Evolutionary conservation across 35 echinoderm and acorn worm species (phyloP).

Genomic region (Ophiothrix spiculata): DNA sequence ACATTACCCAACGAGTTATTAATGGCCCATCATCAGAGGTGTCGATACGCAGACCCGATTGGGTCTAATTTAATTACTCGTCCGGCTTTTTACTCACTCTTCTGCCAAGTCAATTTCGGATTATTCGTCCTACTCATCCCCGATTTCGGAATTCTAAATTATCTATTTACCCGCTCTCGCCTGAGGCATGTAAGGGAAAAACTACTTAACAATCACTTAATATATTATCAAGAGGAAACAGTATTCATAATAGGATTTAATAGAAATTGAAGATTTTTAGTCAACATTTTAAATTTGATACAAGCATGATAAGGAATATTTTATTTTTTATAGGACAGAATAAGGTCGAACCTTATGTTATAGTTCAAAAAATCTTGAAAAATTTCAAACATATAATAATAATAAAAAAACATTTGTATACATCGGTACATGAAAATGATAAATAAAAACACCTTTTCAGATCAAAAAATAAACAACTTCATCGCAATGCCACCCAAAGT

Average conservation of each 20-base stretch:
- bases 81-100: neutral
- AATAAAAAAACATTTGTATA: too few relatives aligned
- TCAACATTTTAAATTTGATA: neutral
- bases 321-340: neutral
- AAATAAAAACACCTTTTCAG: too few relatives aligned
- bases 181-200: neutral
- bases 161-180: neutral
- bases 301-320: neutral
- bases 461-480: too few relatives aligned
- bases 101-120: constrained; percentile 6
- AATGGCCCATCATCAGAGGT: neutral
- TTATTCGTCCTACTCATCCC: neutral
- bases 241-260: neutral
- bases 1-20: neutral
- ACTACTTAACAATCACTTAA: constrained; percentile 1
- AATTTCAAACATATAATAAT: too few relatives aligned
- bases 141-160: constrained; percentile 2
- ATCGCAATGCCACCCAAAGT: neutral
- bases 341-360: neutral
- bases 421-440: too few relatives aligned
- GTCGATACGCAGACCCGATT: neutral
- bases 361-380: too few relatives aligned
- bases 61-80: neutral
- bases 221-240: neutral
- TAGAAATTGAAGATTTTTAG: neutral